These are phyloP conservation scores for Sinocyclocheilus rhinocerous DNA, from an alignment of 2,113 vertebrate genomes.

Conservation along the genomic window DNA sequence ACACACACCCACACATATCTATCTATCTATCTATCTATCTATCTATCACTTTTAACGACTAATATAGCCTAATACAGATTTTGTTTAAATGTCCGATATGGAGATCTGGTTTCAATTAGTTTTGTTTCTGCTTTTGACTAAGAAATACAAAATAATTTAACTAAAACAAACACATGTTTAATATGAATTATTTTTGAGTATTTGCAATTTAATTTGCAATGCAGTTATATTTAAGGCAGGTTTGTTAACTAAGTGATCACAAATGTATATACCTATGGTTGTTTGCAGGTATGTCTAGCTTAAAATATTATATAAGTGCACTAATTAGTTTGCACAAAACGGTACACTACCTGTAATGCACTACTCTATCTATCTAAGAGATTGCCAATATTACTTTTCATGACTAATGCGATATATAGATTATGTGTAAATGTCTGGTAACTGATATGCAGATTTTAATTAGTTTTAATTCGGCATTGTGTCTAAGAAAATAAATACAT, in stretches of 20 bases:
- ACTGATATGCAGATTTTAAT: not conserved
- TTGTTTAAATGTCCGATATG: no score
- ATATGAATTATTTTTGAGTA: not conserved
- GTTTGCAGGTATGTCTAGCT: no score
- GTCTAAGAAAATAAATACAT: not conserved
- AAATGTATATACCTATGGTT: no score
- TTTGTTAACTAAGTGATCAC: no score
- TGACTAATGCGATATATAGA: not conserved
- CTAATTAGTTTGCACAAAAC: no score
- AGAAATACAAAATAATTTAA: not conserved
- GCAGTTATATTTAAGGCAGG: no score
- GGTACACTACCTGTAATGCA: no score
- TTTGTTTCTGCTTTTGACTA: not conserved
- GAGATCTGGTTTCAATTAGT: not conserved
- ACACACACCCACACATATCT: not conserved
- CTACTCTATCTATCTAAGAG: not conserved
- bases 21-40: not conserved
- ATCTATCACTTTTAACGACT: not conserved
- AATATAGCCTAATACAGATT: not conserved
- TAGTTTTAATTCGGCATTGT: not conserved
- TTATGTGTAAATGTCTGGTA: not conserved
- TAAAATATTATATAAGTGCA: no score
- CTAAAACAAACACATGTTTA: not conserved
- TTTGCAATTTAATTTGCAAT: not conserved
- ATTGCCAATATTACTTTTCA: not conserved